phyloP scores from a whole-genome alignment of 2,797 vertebrate genomes.

The Glyptemys insculpta region DNA sequence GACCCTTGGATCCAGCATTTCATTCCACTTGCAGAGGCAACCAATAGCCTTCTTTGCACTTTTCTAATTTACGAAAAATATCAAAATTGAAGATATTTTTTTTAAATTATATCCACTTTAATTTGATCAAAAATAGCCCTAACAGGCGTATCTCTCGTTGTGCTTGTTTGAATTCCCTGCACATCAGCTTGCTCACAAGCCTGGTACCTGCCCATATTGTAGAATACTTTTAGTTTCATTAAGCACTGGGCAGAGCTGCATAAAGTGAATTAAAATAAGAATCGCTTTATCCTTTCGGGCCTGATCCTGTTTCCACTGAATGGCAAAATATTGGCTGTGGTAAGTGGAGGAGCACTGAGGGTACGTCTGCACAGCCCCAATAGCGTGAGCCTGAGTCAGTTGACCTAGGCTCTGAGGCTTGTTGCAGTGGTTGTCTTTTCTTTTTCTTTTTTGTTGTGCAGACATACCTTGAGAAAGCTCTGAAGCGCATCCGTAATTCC shows the following conservation, averaged over 20 bases:
- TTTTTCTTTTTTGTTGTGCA: too few species aligned
- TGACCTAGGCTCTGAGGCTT: background rate
- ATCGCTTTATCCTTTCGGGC: background rate
- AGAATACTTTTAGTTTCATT: background rate
- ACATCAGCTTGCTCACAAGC: background rate
- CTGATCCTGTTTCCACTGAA: background rate
- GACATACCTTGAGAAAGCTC: background rate
- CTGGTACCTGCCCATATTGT: background rate
- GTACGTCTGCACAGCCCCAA: background rate
- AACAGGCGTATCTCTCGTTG: background rate
- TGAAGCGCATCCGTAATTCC: accelerated
- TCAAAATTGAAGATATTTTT: accelerated
- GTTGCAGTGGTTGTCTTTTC: background rate
- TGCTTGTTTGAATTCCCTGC: background rate
- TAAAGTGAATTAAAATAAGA: background rate
- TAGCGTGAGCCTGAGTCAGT: background rate
- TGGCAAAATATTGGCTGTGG: background rate
- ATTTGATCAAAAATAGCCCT: background rate
- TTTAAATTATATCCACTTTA: accelerated
- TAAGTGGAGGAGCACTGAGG: background rate
- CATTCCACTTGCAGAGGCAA: background rate
- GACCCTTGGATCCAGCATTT: conserved; percentile 51
- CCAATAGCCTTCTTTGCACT: background rate
- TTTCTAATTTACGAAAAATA: background rate
- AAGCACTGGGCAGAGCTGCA: background rate